A percentile compares a stretch with the other conserved stretches of the same genome.
These are phyloP conservation scores for Cotesia vestalis DNA, from an alignment of 1,140 invertebrate species.

Conservation along the genomic window DNA sequence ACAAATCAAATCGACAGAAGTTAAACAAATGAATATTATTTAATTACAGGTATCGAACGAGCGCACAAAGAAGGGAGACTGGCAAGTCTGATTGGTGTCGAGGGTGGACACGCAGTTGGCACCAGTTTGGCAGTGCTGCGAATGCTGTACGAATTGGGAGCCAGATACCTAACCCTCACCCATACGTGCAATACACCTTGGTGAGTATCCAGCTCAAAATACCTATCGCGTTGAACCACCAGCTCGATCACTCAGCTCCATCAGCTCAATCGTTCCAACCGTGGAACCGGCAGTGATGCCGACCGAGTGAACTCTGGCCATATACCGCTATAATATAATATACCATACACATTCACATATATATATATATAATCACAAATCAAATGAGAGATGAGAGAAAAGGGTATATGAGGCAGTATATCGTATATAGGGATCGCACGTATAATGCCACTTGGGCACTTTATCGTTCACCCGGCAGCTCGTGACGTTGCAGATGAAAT, in stretches of 20 bases:
- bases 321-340: no score
- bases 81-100: slow-evolving; percentile 80
- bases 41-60: slow-evolving; percentile 70
- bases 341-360: no score
- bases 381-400: no score
- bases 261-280: no score
- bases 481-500: slow-evolving; percentile 1
- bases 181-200: slow-evolving; percentile 89
- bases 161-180: slow-evolving; percentile 84
- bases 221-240: background rate
- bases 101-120: slow-evolving; percentile 85
- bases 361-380: no score
- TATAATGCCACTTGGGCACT: background rate
- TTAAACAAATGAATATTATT: slow-evolving; percentile 5
- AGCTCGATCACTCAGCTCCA: background rate
- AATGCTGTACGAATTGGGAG: slow-evolving; percentile 83
- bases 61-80: slow-evolving; percentile 73
- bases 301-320: no score
- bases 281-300: no score
- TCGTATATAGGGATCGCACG: no score
- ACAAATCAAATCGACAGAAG: background rate
- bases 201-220: slow-evolving; percentile 65
- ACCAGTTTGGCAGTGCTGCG: slow-evolving; percentile 81
- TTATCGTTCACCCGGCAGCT: background rate
- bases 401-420: no score